Conservation (phyloP, 2,888 invertebrate species). For the Phania funesta region DNA sequence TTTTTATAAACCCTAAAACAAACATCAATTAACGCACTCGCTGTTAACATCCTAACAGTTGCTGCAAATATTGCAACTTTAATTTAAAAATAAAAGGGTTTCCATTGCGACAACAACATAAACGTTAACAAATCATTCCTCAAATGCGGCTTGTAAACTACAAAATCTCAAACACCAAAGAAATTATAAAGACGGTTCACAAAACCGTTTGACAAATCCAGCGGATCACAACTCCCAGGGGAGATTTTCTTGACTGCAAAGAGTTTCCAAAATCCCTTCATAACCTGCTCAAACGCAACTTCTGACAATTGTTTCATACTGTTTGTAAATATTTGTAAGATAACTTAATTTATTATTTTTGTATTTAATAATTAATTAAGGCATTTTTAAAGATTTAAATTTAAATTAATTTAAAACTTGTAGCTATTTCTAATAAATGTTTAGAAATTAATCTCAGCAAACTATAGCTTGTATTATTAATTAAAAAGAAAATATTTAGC, state of each 20-base stretch:
- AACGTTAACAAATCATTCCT: slow-evolving; percentile 30
- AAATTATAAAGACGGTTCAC: background rate
- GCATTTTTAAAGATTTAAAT: background rate
- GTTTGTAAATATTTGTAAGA: slow-evolving; percentile 60
- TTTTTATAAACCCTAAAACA: background rate
- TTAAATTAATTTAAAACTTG: slow-evolving; percentile 1
- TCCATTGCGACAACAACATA: background rate
- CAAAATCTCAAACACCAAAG: slow-evolving; percentile 42
- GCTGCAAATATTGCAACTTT: slow-evolving; percentile 57
- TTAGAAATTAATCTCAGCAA: slow-evolving; percentile 3
- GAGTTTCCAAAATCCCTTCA: background rate
- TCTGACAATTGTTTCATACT: background rate
- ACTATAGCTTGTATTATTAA: slow-evolving; percentile 3
- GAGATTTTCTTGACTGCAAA: background rate
- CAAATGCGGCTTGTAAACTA: background rate
- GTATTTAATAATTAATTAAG: slow-evolving; percentile 13
- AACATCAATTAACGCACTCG: background rate
- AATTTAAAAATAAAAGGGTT: background rate
- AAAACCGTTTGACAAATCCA: background rate
- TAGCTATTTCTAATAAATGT: background rate
- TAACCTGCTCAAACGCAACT: background rate
- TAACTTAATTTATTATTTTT: slow-evolving; percentile 49
- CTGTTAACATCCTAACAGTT: slow-evolving; percentile 20
- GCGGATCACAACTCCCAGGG: background rate
- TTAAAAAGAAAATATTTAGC: slow-evolving; percentile 28